Evolutionary conservation across 1,140 invertebrate genomes (phyloP).

Genomic region (Ceratosolen solmsi): DNA sequence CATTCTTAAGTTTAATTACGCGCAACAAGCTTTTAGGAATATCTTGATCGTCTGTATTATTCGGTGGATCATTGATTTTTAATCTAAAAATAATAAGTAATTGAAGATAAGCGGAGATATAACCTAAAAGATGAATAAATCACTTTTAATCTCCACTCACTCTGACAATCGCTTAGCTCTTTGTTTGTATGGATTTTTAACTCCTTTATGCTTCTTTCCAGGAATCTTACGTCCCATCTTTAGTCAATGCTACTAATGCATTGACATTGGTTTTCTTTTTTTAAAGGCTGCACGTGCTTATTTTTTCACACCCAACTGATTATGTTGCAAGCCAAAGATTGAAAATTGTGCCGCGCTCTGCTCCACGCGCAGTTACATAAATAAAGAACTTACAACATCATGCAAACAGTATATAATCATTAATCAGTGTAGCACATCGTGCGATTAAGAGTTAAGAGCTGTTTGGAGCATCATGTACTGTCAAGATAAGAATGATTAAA

Average conservation of each 20-base stretch:
- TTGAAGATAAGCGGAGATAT: constrained; percentile 24
- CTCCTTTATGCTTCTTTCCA: constrained; percentile 80
- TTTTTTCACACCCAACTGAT: background rate
- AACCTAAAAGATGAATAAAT: constrained; percentile 48
- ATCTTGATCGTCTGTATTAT: constrained; percentile 78
- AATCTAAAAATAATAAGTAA: constrained; percentile 72
- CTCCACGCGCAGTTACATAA: background rate
- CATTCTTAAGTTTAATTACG: constrained; percentile 76
- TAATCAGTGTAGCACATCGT: background rate
- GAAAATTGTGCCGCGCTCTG: background rate
- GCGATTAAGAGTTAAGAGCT: background rate
- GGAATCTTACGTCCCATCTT: constrained; percentile 83
- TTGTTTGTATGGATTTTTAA: constrained; percentile 81
- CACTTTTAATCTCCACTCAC: constrained; percentile 67
- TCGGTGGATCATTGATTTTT: constrained; percentile 80
- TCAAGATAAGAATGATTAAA: background rate
- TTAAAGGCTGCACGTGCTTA: constrained; percentile 17
- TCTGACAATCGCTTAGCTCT: constrained; percentile 74
- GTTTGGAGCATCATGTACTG: background rate
- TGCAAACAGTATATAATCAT: background rate
- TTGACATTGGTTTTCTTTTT: constrained; percentile 31
- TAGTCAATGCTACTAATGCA: constrained; percentile 37
- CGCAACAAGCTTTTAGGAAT: constrained; percentile 77
- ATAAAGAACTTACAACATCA: background rate
- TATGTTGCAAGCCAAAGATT: background rate